Conservation (phyloP, 2,888 invertebrate genomes). For the Apomyelois bistriatella region DNA sequence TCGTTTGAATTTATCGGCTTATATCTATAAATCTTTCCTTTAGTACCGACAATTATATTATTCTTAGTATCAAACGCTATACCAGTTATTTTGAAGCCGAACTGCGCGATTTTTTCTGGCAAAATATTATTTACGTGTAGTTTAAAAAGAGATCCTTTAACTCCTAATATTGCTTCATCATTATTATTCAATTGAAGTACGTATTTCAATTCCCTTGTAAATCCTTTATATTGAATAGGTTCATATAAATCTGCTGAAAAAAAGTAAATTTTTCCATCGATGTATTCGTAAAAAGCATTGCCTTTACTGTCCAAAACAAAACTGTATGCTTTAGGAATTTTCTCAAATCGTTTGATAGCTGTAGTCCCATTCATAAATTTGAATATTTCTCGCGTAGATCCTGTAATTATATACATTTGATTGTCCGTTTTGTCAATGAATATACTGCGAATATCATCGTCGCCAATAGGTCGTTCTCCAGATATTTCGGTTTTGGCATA, state of each 20-base stretch:
- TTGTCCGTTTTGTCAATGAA: conserved; percentile 63
- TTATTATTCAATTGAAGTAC: conserved; percentile 57
- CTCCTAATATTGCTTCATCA: conserved; percentile 64
- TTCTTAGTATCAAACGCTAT: conserved; percentile 61
- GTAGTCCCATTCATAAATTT: conserved; percentile 63
- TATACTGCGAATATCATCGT: conserved; percentile 64
- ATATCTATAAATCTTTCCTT: conserved; percentile 69
- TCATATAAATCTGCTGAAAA: conserved; percentile 59
- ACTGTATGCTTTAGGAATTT: conserved; percentile 64
- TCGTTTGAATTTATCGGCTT: conserved; percentile 59
- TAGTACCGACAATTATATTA: conserved; percentile 65
- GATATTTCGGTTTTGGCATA: conserved; percentile 56
- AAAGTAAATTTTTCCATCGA: conserved; percentile 67
- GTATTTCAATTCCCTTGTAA: conserved; percentile 64
- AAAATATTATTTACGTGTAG: conserved; percentile 54
- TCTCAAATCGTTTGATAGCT: conserved; percentile 63
- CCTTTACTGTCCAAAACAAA: conserved; percentile 61
- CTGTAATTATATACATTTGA: conserved; percentile 67
- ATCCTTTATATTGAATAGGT: conserved; percentile 68
- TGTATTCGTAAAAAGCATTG: conserved; percentile 63
- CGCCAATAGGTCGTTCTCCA: conserved; percentile 64
- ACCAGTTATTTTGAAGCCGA: conserved; percentile 68
- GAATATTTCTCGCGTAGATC: conserved; percentile 60
- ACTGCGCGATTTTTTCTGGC: conserved; percentile 59
- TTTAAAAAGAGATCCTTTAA: conserved; percentile 60